Evolutionary conservation across 2,888 invertebrate species (phyloP).

Genomic region (Dysmachus trigonus): DNA sequence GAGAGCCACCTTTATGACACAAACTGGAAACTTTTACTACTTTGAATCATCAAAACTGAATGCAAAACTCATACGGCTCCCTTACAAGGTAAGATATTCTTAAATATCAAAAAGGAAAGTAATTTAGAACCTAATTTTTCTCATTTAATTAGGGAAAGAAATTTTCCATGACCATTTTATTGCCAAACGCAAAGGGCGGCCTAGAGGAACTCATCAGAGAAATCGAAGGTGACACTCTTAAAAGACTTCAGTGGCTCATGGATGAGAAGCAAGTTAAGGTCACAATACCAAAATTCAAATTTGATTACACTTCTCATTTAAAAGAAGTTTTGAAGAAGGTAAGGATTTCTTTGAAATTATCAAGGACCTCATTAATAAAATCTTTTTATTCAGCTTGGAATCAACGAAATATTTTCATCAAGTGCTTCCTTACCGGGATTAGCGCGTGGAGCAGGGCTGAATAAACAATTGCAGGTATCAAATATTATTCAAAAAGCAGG

Average conservation of each 20-base stretch:
- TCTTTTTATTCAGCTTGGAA: slow-evolving; percentile 69
- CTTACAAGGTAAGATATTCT: slow-evolving; percentile 70
- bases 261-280: slow-evolving; percentile 71
- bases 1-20: slow-evolving; percentile 74
- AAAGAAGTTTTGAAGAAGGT: slow-evolving; percentile 72
- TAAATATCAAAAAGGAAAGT: neutral
- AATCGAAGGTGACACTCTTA: slow-evolving; percentile 68
- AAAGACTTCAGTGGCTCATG: slow-evolving; percentile 69
- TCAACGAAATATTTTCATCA: slow-evolving; percentile 76
- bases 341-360: slow-evolving; percentile 50
- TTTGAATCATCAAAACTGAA: slow-evolving; percentile 71
- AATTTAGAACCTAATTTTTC: slow-evolving; percentile 49
- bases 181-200: slow-evolving; percentile 74
- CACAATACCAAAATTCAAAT: slow-evolving; percentile 77
- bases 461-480: slow-evolving; percentile 70
- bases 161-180: slow-evolving; percentile 77
- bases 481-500: slow-evolving; percentile 79
- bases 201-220: slow-evolving; percentile 69
- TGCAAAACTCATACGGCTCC: slow-evolving; percentile 76
- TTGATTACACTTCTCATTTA: slow-evolving; percentile 73
- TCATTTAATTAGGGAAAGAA: slow-evolving; percentile 71
- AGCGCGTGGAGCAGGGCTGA: slow-evolving; percentile 67
- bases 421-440: slow-evolving; percentile 77
- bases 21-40: slow-evolving; percentile 72
- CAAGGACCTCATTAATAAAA: neutral